Evolutionary conservation across 2,888 invertebrate genomes (phyloP).

Genomic region (Netelia melanura): DNA sequence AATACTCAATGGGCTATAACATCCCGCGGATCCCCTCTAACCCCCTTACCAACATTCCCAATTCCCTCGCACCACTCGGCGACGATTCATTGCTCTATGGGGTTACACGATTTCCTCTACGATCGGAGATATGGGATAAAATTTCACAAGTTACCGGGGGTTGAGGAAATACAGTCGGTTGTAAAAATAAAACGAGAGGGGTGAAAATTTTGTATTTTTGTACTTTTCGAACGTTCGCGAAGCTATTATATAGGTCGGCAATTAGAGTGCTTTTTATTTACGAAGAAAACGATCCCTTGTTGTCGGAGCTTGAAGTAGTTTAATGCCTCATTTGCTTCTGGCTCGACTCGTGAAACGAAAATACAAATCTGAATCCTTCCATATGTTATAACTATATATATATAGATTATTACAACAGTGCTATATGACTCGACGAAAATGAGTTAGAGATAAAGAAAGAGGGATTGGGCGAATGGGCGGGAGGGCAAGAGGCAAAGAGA

Average conservation of each 20-base stretch:
- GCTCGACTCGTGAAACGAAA: slow-evolving; percentile 43
- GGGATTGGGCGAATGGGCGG: not conserved
- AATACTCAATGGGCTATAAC: slow-evolving; percentile 60
- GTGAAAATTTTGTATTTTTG: not conserved
- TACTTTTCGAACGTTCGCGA: slow-evolving; percentile 3
- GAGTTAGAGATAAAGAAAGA: not conserved
- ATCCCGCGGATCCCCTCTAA: slow-evolving; percentile 21
- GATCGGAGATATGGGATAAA: too few relatives aligned
- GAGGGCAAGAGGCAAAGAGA: not conserved
- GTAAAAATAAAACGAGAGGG: too few relatives aligned
- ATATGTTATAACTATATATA: not conserved
- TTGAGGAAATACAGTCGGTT: not conserved
- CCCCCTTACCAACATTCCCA: too few relatives aligned
- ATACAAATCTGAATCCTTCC: slow-evolving; percentile 27
- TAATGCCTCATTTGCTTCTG: slow-evolving; percentile 49
- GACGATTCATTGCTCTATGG: not conserved
- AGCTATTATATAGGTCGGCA: slow-evolving; percentile 15
- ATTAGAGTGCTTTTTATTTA: slow-evolving; percentile 52
- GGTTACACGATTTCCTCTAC: not conserved
- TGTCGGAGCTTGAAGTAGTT: slow-evolving; percentile 41
- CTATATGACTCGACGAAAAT: slow-evolving; percentile 22
- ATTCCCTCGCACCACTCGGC: slow-evolving; percentile 12
- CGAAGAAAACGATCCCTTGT: slow-evolving; percentile 47
- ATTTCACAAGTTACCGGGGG: too few relatives aligned
- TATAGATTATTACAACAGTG: not conserved